These are phyloP conservation scores for Parotia lawesii DNA, from an alignment of 2,113 vertebrate genomes.

Conservation along the genomic window DNA sequence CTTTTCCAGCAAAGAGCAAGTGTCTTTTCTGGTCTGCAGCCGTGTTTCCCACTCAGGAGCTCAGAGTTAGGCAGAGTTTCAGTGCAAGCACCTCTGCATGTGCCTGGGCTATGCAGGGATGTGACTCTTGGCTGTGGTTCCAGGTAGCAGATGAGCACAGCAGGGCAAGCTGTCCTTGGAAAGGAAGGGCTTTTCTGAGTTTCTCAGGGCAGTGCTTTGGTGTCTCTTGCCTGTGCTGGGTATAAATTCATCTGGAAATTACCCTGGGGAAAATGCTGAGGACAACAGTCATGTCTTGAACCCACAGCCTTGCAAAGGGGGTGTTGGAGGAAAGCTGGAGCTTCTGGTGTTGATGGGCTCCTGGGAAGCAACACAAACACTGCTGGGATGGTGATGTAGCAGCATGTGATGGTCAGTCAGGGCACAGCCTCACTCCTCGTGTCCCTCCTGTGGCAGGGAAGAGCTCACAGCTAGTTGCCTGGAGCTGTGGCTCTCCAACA, in stretches of 20 bases:
- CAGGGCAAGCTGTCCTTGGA: background rate
- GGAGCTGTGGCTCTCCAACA: fast-evolving
- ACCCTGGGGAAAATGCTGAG: background rate
- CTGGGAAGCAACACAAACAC: fast-evolving
- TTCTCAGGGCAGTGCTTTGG: background rate
- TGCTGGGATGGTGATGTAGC: background rate
- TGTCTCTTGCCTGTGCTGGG: background rate
- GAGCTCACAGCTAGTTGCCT: background rate
- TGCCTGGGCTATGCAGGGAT: background rate
- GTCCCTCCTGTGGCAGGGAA: background rate
- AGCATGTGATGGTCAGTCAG: background rate
- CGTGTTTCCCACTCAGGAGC: fast-evolving
- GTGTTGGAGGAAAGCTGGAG: background rate
- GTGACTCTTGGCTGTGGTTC: background rate
- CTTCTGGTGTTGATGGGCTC: background rate
- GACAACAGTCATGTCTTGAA: background rate
- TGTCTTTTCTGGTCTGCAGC: background rate
- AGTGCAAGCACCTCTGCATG: fast-evolving
- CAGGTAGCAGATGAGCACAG: background rate
- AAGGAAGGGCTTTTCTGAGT: background rate
- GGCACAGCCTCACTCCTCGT: background rate
- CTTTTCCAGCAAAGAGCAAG: background rate
- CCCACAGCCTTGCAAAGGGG: background rate
- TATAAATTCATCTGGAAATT: background rate
- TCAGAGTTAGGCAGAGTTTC: background rate